Percentiles rank a stretch among this genome's conserved stretches.
phyloP scores from a whole-genome alignment of 2,797 vertebrate species.

The Phataginus tetradactyla region DNA sequence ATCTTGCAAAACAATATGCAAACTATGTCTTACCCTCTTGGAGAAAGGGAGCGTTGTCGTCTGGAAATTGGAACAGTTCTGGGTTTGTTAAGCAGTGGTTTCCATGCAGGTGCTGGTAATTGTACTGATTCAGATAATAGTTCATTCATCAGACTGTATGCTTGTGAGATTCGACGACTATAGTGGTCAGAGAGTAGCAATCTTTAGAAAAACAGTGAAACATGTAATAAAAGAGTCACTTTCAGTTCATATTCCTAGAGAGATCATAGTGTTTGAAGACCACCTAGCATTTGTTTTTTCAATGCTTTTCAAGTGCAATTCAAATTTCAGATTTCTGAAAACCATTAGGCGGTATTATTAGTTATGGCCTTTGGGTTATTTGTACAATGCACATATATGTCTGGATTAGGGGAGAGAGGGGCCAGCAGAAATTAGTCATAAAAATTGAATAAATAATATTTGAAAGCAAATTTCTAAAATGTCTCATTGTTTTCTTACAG shows the following conservation, averaged over 20 bases:
- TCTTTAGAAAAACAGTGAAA: conserved; percentile 83
- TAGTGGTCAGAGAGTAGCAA: conserved; percentile 89
- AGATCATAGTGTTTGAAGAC: background rate
- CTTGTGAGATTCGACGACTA: conserved; percentile 89
- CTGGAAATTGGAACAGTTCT: conserved; percentile 13
- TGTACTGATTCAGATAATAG: conserved; percentile 84
- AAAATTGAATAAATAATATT: background rate
- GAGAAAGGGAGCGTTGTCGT: background rate
- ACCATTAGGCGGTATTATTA: background rate
- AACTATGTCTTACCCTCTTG: conserved; percentile 77
- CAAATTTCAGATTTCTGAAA: background rate
- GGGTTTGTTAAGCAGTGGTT: background rate
- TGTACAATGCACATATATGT: background rate
- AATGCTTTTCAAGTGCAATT: background rate
- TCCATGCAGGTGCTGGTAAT: conserved; percentile 50
- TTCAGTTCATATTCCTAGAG: background rate
- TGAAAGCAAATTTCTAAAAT: conserved; percentile 18
- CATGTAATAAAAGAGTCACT: background rate
- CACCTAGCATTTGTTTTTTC: background rate
- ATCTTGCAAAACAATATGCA: background rate
- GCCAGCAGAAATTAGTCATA: background rate
- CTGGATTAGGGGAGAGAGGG: background rate
- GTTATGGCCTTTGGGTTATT: background rate
- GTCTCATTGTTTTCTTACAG: conserved; percentile 4
- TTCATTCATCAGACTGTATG: conserved; percentile 90